Conservation (phyloP, 2,113 vertebrate species). For the Sisor rabdophorus region DNA sequence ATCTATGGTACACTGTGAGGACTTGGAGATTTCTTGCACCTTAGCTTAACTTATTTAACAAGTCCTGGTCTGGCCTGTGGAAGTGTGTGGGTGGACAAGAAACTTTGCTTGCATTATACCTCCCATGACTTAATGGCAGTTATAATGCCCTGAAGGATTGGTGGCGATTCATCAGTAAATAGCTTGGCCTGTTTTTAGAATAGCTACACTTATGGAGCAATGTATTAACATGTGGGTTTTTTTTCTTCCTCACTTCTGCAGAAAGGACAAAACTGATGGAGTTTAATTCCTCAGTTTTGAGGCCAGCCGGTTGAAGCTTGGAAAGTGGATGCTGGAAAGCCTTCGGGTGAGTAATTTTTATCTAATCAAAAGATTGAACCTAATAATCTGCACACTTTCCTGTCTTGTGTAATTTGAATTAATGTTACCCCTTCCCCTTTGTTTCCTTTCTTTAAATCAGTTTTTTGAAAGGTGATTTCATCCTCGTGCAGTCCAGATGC, state of each 20-base stretch:
- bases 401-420: no score
- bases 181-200: conserved; percentile 25
- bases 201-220: neutral
- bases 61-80: conserved; percentile 34
- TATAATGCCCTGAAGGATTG: conserved; percentile 27
- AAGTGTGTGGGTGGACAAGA: conserved; percentile 17
- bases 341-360: neutral
- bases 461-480: neutral
- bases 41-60: conserved; percentile 13
- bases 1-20: conserved; percentile 38
- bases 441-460: neutral
- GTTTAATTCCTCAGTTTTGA: conserved; percentile 51
- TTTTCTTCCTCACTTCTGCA: conserved; percentile 40
- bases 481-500: neutral
- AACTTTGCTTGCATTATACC: conserved; percentile 33
- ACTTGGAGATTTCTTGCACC: conserved; percentile 32
- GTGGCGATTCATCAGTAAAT: conserved; percentile 12
- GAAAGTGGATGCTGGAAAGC: neutral
- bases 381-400: neutral
- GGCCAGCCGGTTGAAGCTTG: conserved; percentile 36
- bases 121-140: conserved; percentile 33
- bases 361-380: neutral
- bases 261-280: conserved; percentile 49
- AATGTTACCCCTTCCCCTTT: no score
- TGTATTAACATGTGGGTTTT: conserved; percentile 28